phyloP scores from a whole-genome alignment of 2,113 vertebrate genomes.

The Protobothrops flavoviridis region DNA sequence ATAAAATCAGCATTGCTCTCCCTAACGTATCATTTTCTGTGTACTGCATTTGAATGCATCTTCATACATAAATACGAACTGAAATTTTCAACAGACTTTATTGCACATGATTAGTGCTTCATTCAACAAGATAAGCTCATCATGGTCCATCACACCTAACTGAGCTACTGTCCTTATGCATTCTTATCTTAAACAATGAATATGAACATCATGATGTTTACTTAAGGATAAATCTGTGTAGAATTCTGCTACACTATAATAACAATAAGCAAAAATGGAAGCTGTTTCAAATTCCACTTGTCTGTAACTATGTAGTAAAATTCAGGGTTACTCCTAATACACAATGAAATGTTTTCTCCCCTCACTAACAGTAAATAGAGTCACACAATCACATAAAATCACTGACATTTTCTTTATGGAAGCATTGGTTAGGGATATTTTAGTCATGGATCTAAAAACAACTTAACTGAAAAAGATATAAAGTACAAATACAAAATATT shows the following conservation, averaged over 20 bases:
- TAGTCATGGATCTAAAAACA: background rate
- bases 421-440: background rate
- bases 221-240: background rate
- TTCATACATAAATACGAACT: background rate
- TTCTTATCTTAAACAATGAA: background rate
- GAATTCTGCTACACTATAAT: background rate
- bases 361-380: background rate
- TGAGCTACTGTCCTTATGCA: background rate
- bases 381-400: background rate
- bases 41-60: background rate
- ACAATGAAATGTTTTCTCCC: background rate
- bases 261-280: background rate
- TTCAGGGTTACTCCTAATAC: background rate
- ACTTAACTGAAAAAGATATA: background rate
- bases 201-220: background rate
- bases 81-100: background rate
- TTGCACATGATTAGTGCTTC: conserved; percentile 13
- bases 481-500: background rate
- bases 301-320: background rate
- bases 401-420: background rate
- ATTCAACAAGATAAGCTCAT: background rate
- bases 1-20: background rate
- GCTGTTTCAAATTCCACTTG: background rate
- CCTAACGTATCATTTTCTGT: background rate
- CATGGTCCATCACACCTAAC: background rate